These are phyloP conservation scores for Capreolus pygargus DNA, from an alignment of 2,113 vertebrate species.

Conservation along the genomic window DNA sequence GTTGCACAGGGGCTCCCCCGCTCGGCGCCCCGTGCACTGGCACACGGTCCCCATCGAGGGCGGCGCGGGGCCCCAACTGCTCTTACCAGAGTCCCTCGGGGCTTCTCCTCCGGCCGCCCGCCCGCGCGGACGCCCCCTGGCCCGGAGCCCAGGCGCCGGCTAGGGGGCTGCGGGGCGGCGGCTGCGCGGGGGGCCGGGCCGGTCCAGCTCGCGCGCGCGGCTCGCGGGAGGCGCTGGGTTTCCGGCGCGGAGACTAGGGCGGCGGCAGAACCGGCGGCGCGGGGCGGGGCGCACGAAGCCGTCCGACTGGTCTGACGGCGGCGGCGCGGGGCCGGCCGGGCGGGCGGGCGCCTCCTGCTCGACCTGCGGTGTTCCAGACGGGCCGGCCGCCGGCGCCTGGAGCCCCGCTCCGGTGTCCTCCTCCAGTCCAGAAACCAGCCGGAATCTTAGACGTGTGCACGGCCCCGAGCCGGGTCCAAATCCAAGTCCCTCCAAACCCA, in stretches of 20 bases:
- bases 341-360: neutral
- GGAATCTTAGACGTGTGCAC: neutral
- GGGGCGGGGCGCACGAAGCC: constrained; percentile 18
- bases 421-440: neutral
- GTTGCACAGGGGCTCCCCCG: neutral
- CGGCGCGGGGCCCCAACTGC: constrained; percentile 51
- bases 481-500: neutral
- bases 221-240: neutral
- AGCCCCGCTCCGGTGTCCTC: neutral
- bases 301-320: constrained; percentile 55
- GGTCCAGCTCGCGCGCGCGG: neutral
- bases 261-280: neutral
- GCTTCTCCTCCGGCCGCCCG: constrained; percentile 72
- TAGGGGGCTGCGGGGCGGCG: constrained; percentile 52
- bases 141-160: constrained; percentile 78
- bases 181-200: neutral
- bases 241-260: constrained; percentile 12
- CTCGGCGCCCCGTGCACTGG: rapidly evolving
- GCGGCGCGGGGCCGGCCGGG: neutral
- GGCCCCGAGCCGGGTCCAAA: neutral
- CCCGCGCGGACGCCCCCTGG: constrained; percentile 76
- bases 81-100: constrained; percentile 73
- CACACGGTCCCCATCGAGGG: neutral
- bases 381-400: neutral
- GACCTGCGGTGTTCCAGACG: neutral